phyloP scores from a whole-genome alignment of 2,113 vertebrate genomes.

The Garra rufa region DNA sequence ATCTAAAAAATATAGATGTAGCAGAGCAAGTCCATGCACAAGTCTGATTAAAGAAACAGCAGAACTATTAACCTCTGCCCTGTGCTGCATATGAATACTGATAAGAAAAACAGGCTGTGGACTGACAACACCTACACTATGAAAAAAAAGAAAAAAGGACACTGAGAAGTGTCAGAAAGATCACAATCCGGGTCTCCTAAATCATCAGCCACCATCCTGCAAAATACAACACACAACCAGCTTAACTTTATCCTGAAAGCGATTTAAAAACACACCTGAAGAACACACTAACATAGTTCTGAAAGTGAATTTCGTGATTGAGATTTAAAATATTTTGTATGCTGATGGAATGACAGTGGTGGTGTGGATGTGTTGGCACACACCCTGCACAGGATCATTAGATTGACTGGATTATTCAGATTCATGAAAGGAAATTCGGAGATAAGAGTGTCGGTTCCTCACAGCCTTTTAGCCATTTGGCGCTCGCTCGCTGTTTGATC shows the following conservation, averaged over 20 bases:
- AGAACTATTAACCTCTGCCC: slow-evolving; percentile 46
- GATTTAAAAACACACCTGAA: slow-evolving; percentile 7
- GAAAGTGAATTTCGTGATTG: background rate
- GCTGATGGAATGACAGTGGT: slow-evolving; percentile 13
- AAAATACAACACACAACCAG: background rate
- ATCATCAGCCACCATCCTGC: background rate
- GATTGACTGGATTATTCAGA: slow-evolving; percentile 83
- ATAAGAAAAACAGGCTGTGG: slow-evolving; percentile 13
- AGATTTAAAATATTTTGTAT: background rate
- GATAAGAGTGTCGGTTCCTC: slow-evolving; percentile 78
- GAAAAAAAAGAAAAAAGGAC: background rate
- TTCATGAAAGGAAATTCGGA: slow-evolving; percentile 79
- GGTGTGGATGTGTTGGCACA: slow-evolving; percentile 34
- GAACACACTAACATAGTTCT: background rate
- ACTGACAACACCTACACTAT: background rate
- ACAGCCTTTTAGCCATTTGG: slow-evolving; percentile 70
- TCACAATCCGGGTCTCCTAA: background rate
- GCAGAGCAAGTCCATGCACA: background rate
- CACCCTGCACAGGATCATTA: slow-evolving; percentile 81
- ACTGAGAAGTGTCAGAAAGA: background rate
- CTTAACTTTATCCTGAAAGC: background rate
- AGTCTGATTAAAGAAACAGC: slow-evolving; percentile 19
- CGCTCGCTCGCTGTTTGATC: slow-evolving; percentile 67
- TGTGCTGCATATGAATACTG: slow-evolving; percentile 24
- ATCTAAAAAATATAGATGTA: background rate